Evolutionary conservation across 2,888 invertebrate species (phyloP).

Genomic region (Gerris lacustris): DNA sequence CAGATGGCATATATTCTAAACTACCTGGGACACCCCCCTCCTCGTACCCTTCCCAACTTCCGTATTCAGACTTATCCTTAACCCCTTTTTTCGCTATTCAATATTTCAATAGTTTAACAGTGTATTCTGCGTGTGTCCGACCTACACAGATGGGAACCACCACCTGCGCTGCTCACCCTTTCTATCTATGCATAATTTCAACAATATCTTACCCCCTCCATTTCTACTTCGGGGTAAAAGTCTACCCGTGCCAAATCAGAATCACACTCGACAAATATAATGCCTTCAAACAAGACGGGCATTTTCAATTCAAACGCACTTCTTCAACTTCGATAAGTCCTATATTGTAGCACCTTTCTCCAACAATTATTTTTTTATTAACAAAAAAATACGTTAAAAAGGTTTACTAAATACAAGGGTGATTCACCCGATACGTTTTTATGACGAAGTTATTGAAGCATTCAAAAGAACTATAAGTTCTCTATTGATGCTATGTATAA

Average conservation of each 20-base stretch:
- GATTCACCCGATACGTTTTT: no score
- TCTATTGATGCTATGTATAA: no score
- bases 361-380: no score
- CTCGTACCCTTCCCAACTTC: background rate
- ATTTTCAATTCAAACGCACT: no score
- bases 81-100: background rate
- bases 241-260: background rate
- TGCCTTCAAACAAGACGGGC: no score
- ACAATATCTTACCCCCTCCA: background rate
- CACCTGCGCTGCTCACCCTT: background rate
- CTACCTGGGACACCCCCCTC: background rate
- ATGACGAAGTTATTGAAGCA: no score
- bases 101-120: slow-evolving; percentile 3
- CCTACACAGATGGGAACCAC: background rate
- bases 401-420: no score
- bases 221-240: background rate
- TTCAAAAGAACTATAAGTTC: no score
- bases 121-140: slow-evolving; percentile 3
- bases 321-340: no score
- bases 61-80: background rate
- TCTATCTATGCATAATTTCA: slow-evolving; percentile 1
- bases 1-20: slow-evolving; percentile 2
- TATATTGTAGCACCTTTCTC: no score
- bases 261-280: no score
- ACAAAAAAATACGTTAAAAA: no score